Conservation (phyloP, 2,113 vertebrate genomes). For the Mesocricetus auratus region DNA sequence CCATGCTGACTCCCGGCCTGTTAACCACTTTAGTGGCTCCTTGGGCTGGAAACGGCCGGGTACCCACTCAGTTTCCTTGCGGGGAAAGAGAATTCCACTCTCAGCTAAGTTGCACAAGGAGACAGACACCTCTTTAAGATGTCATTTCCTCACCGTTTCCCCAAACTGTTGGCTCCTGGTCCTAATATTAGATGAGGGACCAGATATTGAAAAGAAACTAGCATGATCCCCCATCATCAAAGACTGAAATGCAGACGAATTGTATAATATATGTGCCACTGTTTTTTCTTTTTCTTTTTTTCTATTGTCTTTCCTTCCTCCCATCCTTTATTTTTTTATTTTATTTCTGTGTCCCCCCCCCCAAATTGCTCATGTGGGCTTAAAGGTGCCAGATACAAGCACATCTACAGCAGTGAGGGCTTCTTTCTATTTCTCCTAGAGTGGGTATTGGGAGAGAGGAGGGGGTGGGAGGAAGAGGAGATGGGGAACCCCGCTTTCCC, state of each 20-base stretch:
- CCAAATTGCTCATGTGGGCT: not conserved
- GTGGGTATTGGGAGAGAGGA: not conserved
- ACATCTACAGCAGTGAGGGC: not conserved
- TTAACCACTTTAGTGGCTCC: not conserved
- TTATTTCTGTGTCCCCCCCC: not conserved
- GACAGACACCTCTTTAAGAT: not conserved
- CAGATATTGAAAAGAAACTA: not conserved
- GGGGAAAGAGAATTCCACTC: not conserved
- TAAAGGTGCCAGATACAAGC: not conserved
- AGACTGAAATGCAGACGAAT: not conserved
- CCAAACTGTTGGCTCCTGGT: not conserved
- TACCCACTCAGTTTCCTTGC: not conserved
- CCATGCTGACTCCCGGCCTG: not conserved
- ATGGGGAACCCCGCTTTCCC: too few relatives aligned
- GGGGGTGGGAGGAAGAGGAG: rapidly evolving
- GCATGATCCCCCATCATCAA: not conserved
- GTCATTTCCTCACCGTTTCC: not conserved
- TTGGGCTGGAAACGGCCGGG: not conserved
- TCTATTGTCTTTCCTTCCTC: not conserved
- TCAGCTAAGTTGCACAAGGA: not conserved
- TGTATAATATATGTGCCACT: not conserved
- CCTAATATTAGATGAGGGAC: not conserved
- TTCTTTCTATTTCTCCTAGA: not conserved
- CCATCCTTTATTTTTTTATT: not conserved
- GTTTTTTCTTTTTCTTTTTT: not conserved